Evolutionary conservation across 2,888 invertebrate genomes (phyloP).

Genomic region (Tipula helvola): DNA sequence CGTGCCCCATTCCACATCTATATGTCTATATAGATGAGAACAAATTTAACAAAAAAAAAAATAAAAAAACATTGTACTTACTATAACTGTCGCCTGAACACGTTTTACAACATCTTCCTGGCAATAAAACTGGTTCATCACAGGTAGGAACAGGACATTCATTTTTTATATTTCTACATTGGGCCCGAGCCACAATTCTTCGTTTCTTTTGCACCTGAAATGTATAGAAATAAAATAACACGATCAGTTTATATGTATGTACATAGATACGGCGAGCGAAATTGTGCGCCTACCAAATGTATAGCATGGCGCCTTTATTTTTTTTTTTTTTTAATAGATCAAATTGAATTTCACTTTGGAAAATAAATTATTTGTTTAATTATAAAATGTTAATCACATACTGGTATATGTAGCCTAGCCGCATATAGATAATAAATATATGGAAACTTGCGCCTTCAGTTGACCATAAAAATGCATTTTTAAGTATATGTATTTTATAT

Average conservation of each 20-base stretch:
- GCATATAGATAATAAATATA: not conserved
- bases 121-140: conserved; percentile 69
- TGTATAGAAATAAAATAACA: conserved; percentile 12
- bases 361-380: not conserved
- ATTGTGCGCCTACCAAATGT: not conserved
- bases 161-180: conserved; percentile 82
- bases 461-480: not conserved
- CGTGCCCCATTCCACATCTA: not conserved
- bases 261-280: not conserved
- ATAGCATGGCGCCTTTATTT: not conserved
- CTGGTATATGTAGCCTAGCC: not conserved
- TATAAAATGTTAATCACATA: not conserved
- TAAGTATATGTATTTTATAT: not conserved
- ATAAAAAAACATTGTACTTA: conserved; percentile 36
- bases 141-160: conserved; percentile 83
- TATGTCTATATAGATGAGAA: not conserved
- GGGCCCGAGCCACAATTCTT: conserved; percentile 75
- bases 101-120: conserved; percentile 83
- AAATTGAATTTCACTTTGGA: not conserved
- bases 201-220: conserved; percentile 76
- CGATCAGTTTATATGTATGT: not conserved
- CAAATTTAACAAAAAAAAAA: not conserved
- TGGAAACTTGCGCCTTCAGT: not conserved
- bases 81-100: conserved; percentile 69
- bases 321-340: not conserved